Conservation (phyloP, 1,140 invertebrate genomes). For the Pomacea maculata region DNA sequence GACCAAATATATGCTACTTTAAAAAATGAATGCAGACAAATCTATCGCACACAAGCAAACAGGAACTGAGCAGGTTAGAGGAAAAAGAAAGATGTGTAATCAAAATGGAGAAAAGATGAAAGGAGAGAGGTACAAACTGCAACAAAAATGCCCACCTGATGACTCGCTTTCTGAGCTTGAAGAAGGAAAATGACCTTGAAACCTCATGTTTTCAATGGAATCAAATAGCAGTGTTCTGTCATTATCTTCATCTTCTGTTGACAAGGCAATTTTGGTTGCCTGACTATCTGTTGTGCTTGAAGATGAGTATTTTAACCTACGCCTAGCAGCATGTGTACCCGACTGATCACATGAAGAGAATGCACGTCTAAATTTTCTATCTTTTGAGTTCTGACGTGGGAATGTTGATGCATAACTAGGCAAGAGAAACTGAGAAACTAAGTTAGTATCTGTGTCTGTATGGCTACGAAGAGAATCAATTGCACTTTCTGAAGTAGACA, state of each 20-base stretch:
- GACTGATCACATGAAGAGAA: constrained; percentile 28
- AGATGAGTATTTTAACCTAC: constrained; percentile 42
- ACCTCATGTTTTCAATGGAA: constrained; percentile 16
- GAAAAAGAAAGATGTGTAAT: too few relatives aligned
- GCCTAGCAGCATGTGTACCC: constrained; percentile 34
- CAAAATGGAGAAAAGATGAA: too few relatives aligned
- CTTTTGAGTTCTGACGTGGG: constrained; percentile 31
- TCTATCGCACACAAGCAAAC: too few relatives aligned
- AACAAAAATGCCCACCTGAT: constrained; percentile 33
- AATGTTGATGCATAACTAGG: constrained; percentile 41
- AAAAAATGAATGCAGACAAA: too few relatives aligned
- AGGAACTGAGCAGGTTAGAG: too few relatives aligned
- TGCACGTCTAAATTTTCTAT: constrained; percentile 26
- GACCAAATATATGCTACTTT: too few relatives aligned
- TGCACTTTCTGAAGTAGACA: constrained; percentile 87
- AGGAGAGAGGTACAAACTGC: too few relatives aligned
- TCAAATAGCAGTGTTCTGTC: constrained; percentile 11
- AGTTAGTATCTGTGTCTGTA: constrained; percentile 38
- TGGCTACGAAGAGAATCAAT: constrained; percentile 60
- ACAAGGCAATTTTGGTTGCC: constrained; percentile 24
- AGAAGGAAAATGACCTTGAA: neutral
- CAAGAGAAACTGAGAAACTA: constrained; percentile 18
- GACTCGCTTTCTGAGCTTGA: constrained; percentile 43
- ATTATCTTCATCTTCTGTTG: constrained; percentile 32
- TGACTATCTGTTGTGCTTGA: constrained; percentile 36